Conservation (phyloP, 2,888 invertebrate genomes). For the Scelioninae gen. 2 region DNA sequence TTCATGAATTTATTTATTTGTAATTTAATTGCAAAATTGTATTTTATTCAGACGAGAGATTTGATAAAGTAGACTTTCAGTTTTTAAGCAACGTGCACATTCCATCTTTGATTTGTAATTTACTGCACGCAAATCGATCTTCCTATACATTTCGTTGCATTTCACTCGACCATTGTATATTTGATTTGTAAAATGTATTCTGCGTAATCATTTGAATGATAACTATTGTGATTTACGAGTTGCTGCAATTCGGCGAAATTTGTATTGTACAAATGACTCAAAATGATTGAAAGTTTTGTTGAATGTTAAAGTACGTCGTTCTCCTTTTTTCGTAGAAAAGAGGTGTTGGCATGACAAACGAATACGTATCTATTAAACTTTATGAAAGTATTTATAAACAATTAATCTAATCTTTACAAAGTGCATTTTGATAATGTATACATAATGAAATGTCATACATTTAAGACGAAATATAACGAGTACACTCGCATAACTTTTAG, state of each 20-base stretch:
- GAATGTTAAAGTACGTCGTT: not conserved
- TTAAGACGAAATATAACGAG: too few species aligned
- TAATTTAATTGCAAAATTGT: slow-evolving; percentile 15
- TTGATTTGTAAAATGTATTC: slow-evolving; percentile 29
- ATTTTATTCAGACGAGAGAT: not conserved
- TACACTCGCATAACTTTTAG: too few species aligned
- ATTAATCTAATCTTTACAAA: not conserved
- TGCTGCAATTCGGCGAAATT: slow-evolving; percentile 3
- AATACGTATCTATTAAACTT: not conserved
- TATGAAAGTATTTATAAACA: not conserved
- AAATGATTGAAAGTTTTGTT: too few species aligned
- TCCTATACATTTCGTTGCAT: slow-evolving; percentile 52
- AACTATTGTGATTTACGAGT: slow-evolving; percentile 1
- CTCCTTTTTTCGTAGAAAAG: not conserved
- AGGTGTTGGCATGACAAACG: not conserved
- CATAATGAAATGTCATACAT: too few species aligned
- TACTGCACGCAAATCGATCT: slow-evolving; percentile 22
- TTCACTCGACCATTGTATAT: slow-evolving; percentile 46
- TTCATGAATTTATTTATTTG: slow-evolving; percentile 19
- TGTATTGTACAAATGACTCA: not conserved
- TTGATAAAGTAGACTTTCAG: slow-evolving; percentile 17
- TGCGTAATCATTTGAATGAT: slow-evolving; percentile 9
- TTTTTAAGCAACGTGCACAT: slow-evolving; percentile 41
- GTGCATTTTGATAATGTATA: slow-evolving; percentile 5
- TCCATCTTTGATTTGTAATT: slow-evolving; percentile 51